Conservation (phyloP, 2,113 vertebrate species). For the Procavia capensis region DNA sequence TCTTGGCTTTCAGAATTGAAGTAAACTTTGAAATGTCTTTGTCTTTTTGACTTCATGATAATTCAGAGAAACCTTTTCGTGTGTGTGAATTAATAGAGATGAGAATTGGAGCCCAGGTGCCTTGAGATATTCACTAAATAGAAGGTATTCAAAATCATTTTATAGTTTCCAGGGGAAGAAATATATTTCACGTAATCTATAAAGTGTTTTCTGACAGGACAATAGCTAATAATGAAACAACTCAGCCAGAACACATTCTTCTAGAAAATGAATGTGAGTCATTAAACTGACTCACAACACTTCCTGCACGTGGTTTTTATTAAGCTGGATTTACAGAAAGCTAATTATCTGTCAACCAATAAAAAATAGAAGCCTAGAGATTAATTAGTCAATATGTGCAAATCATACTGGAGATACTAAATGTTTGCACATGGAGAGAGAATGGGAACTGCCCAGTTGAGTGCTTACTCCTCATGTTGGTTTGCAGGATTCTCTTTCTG, state of each 20-base stretch:
- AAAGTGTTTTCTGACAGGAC: neutral
- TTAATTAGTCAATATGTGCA: conserved; percentile 52
- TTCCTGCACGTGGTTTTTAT: conserved; percentile 24
- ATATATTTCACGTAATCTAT: conserved; percentile 7
- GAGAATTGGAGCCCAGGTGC: neutral
- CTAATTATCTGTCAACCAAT: conserved; percentile 64
- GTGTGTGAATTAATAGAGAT: conserved; percentile 6
- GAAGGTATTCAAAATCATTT: conserved; percentile 27
- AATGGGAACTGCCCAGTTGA: neutral
- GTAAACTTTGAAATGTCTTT: neutral
- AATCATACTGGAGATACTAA: conserved; percentile 38
- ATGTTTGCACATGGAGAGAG: neutral
- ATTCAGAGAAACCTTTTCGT: neutral
- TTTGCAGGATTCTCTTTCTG: neutral
- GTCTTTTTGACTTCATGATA: neutral
- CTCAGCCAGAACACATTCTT: neutral
- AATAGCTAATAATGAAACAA: conserved; percentile 52
- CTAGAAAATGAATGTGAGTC: conserved; percentile 27
- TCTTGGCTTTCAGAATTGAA: neutral
- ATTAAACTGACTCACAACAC: neutral
- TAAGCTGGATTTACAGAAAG: neutral
- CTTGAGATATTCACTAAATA: neutral
- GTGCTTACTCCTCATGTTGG: neutral
- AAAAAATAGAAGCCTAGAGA: conserved; percentile 48
- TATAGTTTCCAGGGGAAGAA: neutral